phyloP scores from a whole-genome alignment of 2,113 vertebrate genomes.

The Pteruthius melanotis region DNA sequence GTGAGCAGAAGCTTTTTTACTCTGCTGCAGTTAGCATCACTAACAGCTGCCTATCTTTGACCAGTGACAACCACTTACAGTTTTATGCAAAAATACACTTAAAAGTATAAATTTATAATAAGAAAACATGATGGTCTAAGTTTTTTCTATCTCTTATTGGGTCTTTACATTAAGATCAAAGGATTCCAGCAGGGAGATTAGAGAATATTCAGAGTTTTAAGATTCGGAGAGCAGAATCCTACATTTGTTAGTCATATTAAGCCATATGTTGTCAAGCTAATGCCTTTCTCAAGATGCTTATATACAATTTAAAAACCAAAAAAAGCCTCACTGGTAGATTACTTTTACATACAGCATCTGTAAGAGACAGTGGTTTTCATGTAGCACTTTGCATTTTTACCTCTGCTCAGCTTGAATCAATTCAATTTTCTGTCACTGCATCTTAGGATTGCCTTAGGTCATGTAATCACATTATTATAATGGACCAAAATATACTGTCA shows the following conservation, averaged over 20 bases:
- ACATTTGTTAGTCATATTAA: neutral
- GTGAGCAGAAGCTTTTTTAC: neutral
- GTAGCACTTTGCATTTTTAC: neutral
- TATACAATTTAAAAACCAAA: neutral
- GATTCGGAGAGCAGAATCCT: neutral
- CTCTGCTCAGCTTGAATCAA: neutral
- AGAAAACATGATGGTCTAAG: neutral
- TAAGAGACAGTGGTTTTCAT: neutral
- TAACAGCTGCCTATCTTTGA: neutral
- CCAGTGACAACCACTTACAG: neutral
- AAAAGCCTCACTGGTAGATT: neutral
- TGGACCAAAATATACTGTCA: neutral
- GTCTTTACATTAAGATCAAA: neutral
- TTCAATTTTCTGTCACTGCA: neutral
- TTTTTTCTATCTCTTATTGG: neutral
- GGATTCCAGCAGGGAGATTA: neutral
- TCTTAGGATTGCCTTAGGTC: neutral
- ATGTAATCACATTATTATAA: neutral
- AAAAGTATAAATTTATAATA: neutral
- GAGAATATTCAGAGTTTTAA: neutral
- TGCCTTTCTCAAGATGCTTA: neutral
- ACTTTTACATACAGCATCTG: neutral
- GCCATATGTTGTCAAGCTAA: neutral
- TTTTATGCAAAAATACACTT: neutral
- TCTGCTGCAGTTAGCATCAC: neutral